phyloP scores from a whole-genome alignment of 2,888 invertebrate genomes.

The Trichopria drosophilae region DNA sequence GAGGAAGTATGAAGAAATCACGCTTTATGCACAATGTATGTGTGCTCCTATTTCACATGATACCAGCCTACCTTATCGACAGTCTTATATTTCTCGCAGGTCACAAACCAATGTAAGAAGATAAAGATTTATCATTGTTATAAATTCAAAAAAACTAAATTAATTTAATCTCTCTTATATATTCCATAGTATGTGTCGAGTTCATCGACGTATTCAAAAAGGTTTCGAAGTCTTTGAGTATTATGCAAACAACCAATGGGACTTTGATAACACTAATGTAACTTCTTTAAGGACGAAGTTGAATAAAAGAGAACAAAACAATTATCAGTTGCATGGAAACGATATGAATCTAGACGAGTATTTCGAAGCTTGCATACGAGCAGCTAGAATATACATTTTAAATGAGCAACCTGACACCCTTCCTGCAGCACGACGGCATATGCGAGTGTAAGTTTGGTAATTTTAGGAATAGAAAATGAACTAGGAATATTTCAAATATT shows the following conservation, averaged over 20 bases:
- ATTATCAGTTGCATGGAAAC: conserved; percentile 72
- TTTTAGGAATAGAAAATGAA: too few relatives aligned
- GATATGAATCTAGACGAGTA: conserved; percentile 78
- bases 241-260: conserved; percentile 91
- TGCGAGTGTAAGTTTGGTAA: conserved; percentile 69
- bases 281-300: conserved; percentile 63
- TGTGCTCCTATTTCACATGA: conserved; percentile 83
- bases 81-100: conserved; percentile 76
- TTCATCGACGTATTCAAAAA: conserved; percentile 81
- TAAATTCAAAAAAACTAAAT: conserved; percentile 4
- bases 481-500: conserved; percentile 17
- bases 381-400: conserved; percentile 78
- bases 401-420: conserved; percentile 81
- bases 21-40: conserved; percentile 79
- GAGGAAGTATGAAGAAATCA: conserved; percentile 83
- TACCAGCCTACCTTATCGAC: conserved; percentile 88
- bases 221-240: conserved; percentile 89
- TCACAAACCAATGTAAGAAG: conserved; percentile 82
- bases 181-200: conserved; percentile 70
- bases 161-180: background rate
- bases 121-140: background rate
- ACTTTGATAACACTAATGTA: conserved; percentile 75
- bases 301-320: conserved; percentile 67
- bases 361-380: conserved; percentile 79
- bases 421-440: conserved; percentile 77